Evolutionary conservation across 1,140 invertebrate species (phyloP), one percentile per base, ranked within the genome.

Genomic region (Cotesia vestalis): DNA sequence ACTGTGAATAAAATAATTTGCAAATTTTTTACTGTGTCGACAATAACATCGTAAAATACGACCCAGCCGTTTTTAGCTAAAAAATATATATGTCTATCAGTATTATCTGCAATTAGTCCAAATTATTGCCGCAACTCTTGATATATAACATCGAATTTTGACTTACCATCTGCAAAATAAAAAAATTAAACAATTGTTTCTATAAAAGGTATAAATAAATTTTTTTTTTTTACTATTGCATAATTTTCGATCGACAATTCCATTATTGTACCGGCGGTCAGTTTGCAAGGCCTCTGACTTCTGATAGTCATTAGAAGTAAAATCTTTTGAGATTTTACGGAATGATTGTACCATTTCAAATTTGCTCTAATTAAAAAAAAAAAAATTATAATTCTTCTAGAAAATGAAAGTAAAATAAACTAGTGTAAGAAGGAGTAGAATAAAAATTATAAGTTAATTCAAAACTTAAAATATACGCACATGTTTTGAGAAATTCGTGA

Each of bases 251-350:
- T 27, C 8, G 69, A 73, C 59, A 76, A 34, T 4, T 67, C 38
- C 27, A 61, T 64, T 20, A 76, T 27, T 53, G 64, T 75, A 14
- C 72, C 72, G 4, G 72, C 66, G 2, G 72, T 73, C 12, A 73
- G 53, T 62, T 4, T 69, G 51, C 72, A 73, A 11, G 72, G 72
- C 17, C 57, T 14, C n/a, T 35, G 61, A 20, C 64, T 68, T 69
- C 66, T 40, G 6, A 73, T 9, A 34, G 66, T 62, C 20, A 73
- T 62, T 59, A 73, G 9, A 38, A 61, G 53, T 6, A 73, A 38
- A 4, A 73, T 9, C 68, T 62, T 73, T 69, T 68, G 60, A 3
- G 72, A 20, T 40, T 61, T 59, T 17, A 53, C 4, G 1, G 72
- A 68, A 46, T 53, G 40, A 14, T 51, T 27, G 51, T 69, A 73